Percentiles rank a stretch among this genome's conserved stretches.
Evolutionary conservation across 2,797 vertebrate genomes (phyloP).

Genomic region (Oreochromis grahami): DNA sequence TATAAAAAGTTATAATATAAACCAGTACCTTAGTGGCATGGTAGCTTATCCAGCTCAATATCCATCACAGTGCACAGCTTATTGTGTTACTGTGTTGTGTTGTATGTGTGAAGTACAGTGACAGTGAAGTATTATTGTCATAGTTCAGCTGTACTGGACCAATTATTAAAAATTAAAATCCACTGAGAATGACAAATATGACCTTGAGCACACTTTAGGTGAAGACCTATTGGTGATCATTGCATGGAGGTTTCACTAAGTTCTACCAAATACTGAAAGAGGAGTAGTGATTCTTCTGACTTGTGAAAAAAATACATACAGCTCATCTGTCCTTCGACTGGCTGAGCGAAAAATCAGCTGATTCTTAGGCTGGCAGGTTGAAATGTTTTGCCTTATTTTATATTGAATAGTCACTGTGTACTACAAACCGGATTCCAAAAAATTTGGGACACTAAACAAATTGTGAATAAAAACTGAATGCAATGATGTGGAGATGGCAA

Average conservation of each 20-base stretch:
- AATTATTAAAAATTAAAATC: not conserved
- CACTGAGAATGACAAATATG: not conserved
- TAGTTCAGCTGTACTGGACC: not conserved
- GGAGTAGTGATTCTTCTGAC: not conserved
- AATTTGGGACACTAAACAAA: too few species aligned
- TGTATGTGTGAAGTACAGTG: not conserved
- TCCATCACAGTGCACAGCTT: not conserved
- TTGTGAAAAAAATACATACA: not conserved
- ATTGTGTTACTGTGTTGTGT: not conserved
- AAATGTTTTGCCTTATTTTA: not conserved
- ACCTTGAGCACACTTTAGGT: not conserved
- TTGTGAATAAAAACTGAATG: too few species aligned
- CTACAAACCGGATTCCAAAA: too few species aligned
- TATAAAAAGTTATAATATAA: not conserved
- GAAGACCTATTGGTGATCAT: not conserved
- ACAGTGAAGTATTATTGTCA: not conserved
- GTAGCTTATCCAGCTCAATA: not conserved
- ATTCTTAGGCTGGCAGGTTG: not conserved
- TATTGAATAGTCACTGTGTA: too few species aligned
- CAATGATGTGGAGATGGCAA: too few species aligned
- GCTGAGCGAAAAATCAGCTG: not conserved
- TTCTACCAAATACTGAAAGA: not conserved
- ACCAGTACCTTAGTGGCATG: not conserved
- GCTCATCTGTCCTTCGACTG: accelerated
- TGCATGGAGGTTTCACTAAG: not conserved